A percentile compares a stretch with the other conserved stretches of the same genome.
These are phyloP conservation scores for Phrynocephalus guinanensis DNA, from an alignment of 2,797 vertebrate genomes.

Conservation along the genomic window DNA sequence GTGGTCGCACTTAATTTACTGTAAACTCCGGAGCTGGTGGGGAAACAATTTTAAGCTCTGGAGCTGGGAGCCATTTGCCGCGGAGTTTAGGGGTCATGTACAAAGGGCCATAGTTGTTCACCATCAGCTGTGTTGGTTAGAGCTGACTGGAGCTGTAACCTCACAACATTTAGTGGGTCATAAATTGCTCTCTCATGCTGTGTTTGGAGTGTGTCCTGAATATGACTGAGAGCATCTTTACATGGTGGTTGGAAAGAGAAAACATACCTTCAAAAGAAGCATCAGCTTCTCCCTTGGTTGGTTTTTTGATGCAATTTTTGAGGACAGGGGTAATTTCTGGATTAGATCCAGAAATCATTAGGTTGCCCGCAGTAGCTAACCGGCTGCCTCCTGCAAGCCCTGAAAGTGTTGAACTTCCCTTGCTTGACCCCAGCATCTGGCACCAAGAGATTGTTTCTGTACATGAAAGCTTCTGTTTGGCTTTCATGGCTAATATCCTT, in stretches of 20 bases:
- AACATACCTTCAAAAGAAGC: no score
- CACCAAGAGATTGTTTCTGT: background rate
- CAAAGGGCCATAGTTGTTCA: no score
- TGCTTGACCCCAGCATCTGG: background rate
- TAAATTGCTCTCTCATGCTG: background rate
- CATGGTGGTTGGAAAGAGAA: background rate
- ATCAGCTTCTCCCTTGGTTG: no score
- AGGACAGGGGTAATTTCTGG: background rate
- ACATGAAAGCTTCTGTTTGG: background rate
- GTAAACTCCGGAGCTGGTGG: no score
- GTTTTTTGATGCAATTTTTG: background rate
- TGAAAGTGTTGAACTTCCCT: background rate
- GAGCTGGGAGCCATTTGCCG: no score
- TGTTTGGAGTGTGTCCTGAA: background rate
- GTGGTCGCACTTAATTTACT: no score
- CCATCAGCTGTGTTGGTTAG: background rate
- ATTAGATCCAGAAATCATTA: background rate
- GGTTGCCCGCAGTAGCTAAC: background rate
- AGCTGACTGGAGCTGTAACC: background rate
- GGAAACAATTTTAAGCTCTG: no score
- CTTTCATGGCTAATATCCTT: background rate
- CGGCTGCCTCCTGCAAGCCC: background rate
- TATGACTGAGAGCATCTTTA: background rate
- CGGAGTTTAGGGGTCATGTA: no score
- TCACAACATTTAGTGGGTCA: background rate